Percentiles rank a stretch among this genome's conserved stretches.
These are phyloP conservation scores for Tychaedon coryphoeus DNA, from an alignment of 2,113 vertebrate genomes.

Conservation along the genomic window DNA sequence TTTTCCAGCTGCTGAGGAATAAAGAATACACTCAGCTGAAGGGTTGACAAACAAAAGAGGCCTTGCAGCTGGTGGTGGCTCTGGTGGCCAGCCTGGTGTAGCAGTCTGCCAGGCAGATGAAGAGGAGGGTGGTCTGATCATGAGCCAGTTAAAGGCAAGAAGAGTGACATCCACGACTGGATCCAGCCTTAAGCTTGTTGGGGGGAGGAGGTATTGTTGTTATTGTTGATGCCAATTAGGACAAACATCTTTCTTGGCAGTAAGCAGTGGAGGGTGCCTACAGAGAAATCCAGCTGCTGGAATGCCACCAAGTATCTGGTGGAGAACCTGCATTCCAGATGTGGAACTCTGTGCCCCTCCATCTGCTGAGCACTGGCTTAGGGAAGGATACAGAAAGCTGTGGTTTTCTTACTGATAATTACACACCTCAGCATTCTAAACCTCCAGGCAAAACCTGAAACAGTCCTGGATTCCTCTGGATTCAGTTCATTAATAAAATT, in stretches of 20 bases:
- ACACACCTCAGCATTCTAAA: background rate
- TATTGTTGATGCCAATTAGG: constrained; percentile 13
- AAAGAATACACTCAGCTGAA: background rate
- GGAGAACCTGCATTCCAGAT: constrained; percentile 38
- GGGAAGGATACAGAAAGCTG: background rate
- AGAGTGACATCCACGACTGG: background rate
- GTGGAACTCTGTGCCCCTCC: background rate
- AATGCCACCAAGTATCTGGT: background rate
- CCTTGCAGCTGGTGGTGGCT: background rate
- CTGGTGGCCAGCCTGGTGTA: background rate
- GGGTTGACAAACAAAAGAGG: background rate
- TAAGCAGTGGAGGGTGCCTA: background rate
- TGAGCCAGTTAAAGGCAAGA: background rate
- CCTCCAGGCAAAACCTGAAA: background rate
- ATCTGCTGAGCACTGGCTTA: background rate
- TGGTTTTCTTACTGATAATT: background rate
- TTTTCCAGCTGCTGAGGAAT: background rate
- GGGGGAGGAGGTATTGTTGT: background rate
- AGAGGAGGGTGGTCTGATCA: constrained; percentile 15
- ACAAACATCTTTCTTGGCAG: background rate
- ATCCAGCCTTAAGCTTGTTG: background rate
- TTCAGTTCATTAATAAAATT: background rate
- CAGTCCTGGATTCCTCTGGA: background rate
- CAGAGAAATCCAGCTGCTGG: constrained; percentile 10
- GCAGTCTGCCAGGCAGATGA: constrained; percentile 8